Evolutionary conservation across 1,140 invertebrate species (phyloP).

Genomic region (Thereuonema tuberculata): DNA sequence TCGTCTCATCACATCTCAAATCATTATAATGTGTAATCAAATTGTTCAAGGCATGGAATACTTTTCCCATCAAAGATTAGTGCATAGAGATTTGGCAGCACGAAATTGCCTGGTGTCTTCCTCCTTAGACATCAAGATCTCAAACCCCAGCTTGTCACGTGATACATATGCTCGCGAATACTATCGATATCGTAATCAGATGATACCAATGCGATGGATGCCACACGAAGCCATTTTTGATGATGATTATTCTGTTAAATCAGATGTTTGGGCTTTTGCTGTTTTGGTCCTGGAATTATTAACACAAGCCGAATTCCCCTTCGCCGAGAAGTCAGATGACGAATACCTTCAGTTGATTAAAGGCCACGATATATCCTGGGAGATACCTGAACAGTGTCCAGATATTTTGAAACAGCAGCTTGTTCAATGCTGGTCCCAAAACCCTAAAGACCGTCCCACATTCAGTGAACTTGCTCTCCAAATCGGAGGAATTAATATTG

Average conservation of each 20-base stretch:
- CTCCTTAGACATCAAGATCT: conserved; percentile 66
- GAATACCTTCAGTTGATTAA: conserved; percentile 56
- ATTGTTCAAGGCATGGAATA: conserved; percentile 73
- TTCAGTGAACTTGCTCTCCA: conserved; percentile 36
- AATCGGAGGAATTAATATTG: conserved; percentile 18
- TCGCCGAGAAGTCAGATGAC: conserved; percentile 61
- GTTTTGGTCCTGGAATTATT: conserved; percentile 85
- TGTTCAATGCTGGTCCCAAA: conserved; percentile 44
- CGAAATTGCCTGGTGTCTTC: conserved; percentile 84
- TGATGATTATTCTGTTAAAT: conserved; percentile 83
- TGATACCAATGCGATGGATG: conserved; percentile 70
- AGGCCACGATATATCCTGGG: conserved; percentile 47
- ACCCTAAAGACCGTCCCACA: conserved; percentile 48
- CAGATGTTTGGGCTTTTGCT: conserved; percentile 84
- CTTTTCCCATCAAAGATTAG: conserved; percentile 52
- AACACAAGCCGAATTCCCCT: conserved; percentile 70
- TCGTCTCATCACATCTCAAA: conserved; percentile 51
- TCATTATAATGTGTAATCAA: conserved; percentile 55
- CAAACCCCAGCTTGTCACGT: conserved; percentile 58
- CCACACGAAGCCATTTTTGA: conserved; percentile 75
- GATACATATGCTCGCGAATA: conserved; percentile 79
- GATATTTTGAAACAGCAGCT: conserved; percentile 42
- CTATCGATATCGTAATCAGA: conserved; percentile 36
- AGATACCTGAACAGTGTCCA: conserved; percentile 38
- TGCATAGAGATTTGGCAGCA: conserved; percentile 79